These are phyloP conservation scores for Drosophila cardini DNA, from an alignment of 1,140 invertebrate genomes.

Conservation along the genomic window DNA sequence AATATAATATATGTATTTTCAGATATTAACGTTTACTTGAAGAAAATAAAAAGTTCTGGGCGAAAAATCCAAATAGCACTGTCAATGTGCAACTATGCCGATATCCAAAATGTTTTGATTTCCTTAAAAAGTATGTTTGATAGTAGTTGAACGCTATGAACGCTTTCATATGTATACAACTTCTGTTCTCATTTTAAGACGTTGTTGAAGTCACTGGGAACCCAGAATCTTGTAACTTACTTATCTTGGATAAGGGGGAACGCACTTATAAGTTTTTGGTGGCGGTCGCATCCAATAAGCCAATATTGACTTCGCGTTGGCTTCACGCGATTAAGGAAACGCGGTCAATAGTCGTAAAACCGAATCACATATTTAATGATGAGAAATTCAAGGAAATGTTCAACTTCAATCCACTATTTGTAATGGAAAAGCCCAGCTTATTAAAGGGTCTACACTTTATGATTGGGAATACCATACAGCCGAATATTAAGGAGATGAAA, in stretches of 20 bases:
- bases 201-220: constrained; percentile 49
- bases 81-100: constrained; percentile 49
- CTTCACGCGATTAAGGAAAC: constrained; percentile 33
- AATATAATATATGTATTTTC: not conserved
- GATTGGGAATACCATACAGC: constrained; percentile 52
- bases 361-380: constrained; percentile 59
- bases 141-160: not conserved
- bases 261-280: constrained; percentile 67
- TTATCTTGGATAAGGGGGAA: constrained; percentile 68
- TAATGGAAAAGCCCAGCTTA: constrained; percentile 30
- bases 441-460: constrained; percentile 48
- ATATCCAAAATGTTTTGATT: constrained; percentile 25
- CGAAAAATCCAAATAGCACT: constrained; percentile 50
- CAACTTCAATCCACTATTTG: constrained; percentile 48
- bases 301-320: constrained; percentile 51
- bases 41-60: constrained; percentile 35
- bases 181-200: constrained; percentile 16
- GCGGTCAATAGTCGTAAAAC: constrained; percentile 26
- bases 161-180: not conserved
- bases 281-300: constrained; percentile 53
- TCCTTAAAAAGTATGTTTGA: constrained; percentile 39
- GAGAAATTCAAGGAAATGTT: constrained; percentile 30
- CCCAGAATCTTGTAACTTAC: constrained; percentile 50
- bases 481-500: constrained; percentile 51
- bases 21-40: constrained; percentile 58